A percentile compares a stretch with the other conserved stretches of the same genome.
Evolutionary conservation across 2,888 invertebrate genomes (phyloP).

Genomic region (Lutraria lutraria): DNA sequence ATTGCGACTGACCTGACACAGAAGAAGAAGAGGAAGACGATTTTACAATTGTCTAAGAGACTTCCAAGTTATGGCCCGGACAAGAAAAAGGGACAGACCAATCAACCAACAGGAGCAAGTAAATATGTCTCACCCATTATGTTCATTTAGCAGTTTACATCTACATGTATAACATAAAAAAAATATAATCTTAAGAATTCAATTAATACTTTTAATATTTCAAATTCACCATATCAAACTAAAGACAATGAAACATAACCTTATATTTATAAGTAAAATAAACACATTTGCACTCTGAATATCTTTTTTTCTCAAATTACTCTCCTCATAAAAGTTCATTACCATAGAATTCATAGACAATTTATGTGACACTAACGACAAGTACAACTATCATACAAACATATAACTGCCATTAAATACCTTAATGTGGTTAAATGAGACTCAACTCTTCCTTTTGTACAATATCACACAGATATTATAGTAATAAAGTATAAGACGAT

Average conservation of each 20-base stretch:
- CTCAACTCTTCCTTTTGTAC: neutral
- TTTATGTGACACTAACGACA: constrained; percentile 34
- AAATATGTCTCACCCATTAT: no score
- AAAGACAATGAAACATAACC: neutral
- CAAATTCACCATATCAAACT: neutral
- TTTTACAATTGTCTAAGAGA: no score
- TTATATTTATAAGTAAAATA: neutral
- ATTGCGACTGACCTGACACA: no score
- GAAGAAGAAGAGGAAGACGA: no score
- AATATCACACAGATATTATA: constrained; percentile 22
- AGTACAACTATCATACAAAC: neutral
- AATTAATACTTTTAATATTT: neutral
- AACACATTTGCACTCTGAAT: neutral
- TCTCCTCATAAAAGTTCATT: constrained; percentile 27
- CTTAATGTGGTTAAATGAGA: constrained; percentile 16
- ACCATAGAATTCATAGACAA: constrained; percentile 31
- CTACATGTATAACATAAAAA: no score
- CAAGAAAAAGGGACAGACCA: no score
- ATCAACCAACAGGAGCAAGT: no score
- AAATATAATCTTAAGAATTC: neutral
- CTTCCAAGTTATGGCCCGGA: no score
- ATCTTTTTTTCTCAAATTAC: constrained; percentile 17
- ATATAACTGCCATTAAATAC: constrained; percentile 26
- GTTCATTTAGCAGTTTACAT: no score
- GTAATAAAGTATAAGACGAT: constrained; percentile 3